phyloP scores from a whole-genome alignment of 2,113 vertebrate species.

The Nanorana parkeri region DNA sequence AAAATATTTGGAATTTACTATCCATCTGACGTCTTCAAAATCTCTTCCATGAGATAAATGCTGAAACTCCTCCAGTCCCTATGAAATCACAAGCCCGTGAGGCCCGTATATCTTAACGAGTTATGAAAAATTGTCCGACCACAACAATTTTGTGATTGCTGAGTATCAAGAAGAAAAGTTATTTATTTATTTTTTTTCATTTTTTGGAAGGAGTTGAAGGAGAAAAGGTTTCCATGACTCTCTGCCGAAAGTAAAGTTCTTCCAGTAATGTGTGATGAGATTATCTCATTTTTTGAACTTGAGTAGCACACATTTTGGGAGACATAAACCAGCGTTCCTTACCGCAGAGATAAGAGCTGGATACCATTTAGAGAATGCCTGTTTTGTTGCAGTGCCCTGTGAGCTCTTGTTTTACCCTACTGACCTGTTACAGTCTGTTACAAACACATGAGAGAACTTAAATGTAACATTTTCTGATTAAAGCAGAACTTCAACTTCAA shows the following conservation, averaged over 20 bases:
- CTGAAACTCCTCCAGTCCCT: neutral
- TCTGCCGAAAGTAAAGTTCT: constrained; percentile 44
- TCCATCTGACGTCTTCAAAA: neutral
- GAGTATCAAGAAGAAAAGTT: neutral
- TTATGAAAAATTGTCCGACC: neutral
- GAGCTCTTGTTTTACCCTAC: neutral
- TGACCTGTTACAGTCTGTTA: neutral
- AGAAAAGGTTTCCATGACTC: constrained; percentile 22
- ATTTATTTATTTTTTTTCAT: neutral
- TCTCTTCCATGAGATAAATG: neutral
- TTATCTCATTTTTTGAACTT: constrained; percentile 62
- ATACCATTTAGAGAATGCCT: constrained; percentile 1
- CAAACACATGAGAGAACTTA: no score
- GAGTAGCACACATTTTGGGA: constrained; percentile 56
- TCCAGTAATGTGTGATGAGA: constrained; percentile 52
- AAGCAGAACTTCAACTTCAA: no score
- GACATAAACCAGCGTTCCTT: constrained; percentile 64
- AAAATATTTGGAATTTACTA: neutral
- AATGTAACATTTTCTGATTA: no score
- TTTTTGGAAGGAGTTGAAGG: constrained; percentile 24
- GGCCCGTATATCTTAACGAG: neutral
- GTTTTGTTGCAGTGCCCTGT: neutral
- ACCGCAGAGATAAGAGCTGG: constrained; percentile 61
- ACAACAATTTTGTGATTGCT: neutral
- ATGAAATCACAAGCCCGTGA: neutral